Evolutionary conservation across 2,888 invertebrate genomes (phyloP).

Genomic region (Leptarthrus brevirostris): DNA sequence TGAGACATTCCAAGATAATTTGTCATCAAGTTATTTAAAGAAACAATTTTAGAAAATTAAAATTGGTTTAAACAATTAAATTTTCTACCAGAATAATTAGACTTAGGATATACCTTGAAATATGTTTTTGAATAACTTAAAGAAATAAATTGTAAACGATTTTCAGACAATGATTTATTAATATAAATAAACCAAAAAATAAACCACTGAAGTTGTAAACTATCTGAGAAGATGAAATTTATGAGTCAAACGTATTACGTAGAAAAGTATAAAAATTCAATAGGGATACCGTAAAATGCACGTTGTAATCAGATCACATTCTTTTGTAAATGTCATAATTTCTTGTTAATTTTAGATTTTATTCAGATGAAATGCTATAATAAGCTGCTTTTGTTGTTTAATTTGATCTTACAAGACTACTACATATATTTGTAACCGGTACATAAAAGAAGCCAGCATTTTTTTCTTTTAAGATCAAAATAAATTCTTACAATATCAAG

Average conservation of each 20-base stretch:
- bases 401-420: slow-evolving; percentile 12
- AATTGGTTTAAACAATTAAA: slow-evolving; percentile 23
- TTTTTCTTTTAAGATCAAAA: slow-evolving; percentile 46
- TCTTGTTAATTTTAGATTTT: slow-evolving; percentile 32
- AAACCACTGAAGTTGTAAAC: slow-evolving; percentile 11
- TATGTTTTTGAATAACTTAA: not conserved
- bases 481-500: slow-evolving; percentile 45
- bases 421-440: slow-evolving; percentile 30
- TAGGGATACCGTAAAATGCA: slow-evolving; percentile 18
- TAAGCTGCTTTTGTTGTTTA: slow-evolving; percentile 39
- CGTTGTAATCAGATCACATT: slow-evolving; percentile 33
- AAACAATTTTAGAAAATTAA: not conserved
- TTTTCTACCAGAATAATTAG: slow-evolving; percentile 32
- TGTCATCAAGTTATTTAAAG: not conserved
- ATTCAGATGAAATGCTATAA: slow-evolving; percentile 40
- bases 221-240: slow-evolving; percentile 28
- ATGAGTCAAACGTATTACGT: slow-evolving; percentile 4
- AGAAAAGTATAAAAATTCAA: slow-evolving; percentile 15
- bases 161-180: slow-evolving; percentile 21
- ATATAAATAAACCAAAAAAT: not conserved
- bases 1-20: slow-evolving; percentile 14
- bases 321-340: slow-evolving; percentile 25
- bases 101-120: slow-evolving; percentile 12
- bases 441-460: slow-evolving; percentile 32
- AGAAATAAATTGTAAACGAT: slow-evolving; percentile 3